Conservation (phyloP, 92 coral and sea anemone species). For the Parazoanthus swiftii region DNA sequence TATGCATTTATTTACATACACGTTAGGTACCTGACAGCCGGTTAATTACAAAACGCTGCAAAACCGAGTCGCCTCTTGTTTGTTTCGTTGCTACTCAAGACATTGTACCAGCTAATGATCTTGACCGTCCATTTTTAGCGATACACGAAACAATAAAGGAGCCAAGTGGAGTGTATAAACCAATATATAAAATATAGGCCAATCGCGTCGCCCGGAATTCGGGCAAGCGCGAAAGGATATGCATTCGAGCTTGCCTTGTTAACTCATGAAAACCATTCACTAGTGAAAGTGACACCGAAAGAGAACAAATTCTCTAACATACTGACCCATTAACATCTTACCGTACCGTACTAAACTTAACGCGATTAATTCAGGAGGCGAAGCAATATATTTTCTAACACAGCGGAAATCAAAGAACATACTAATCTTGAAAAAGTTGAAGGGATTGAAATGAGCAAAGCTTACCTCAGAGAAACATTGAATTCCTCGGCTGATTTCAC, state of each 20-base stretch:
- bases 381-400: neutral
- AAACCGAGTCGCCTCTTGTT: neutral
- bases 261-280: neutral
- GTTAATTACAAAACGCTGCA: neutral
- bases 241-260: neutral
- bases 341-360: neutral
- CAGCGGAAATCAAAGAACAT: conserved; percentile 15
- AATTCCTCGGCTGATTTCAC: conserved; percentile 46
- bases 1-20: neutral
- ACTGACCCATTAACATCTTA: neutral
- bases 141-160: neutral
- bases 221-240: neutral
- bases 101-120: neutral
- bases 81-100: neutral
- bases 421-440: neutral
- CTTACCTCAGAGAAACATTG: conserved; percentile 59
- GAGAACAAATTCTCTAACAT: neutral
- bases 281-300: conserved; percentile 8
- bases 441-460: neutral
- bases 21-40: neutral
- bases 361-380: neutral
- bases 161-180: neutral
- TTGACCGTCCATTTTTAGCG: neutral
- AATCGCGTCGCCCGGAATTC: neutral
- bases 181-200: neutral